Percentiles rank a stretch among this genome's conserved stretches.
These are phyloP conservation scores for Pseudonaja textilis DNA, from an alignment of 2,113 vertebrate species.

Conservation along the genomic window DNA sequence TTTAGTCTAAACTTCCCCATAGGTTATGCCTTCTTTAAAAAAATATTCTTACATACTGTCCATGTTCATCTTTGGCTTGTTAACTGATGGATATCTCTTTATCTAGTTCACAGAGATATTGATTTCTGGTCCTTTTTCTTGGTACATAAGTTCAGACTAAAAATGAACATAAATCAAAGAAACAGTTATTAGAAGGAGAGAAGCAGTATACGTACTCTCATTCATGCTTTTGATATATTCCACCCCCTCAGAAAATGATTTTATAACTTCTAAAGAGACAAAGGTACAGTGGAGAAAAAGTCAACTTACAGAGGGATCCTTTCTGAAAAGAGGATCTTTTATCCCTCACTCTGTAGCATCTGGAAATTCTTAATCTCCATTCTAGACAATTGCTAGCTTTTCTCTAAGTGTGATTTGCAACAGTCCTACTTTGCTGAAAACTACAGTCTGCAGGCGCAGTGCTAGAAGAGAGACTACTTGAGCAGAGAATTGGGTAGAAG, in stretches of 20 bases:
- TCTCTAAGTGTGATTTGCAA: neutral
- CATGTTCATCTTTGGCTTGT: slow-evolving; percentile 24
- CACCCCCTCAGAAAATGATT: neutral
- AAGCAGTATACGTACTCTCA: neutral
- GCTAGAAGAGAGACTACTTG: neutral
- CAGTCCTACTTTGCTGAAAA: neutral
- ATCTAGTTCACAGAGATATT: slow-evolving; percentile 74
- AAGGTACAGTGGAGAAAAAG: neutral
- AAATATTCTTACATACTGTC: neutral
- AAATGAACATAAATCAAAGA: neutral
- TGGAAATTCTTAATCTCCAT: neutral
- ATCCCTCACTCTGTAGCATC: neutral
- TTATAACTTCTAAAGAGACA: neutral
- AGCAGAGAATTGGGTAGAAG: neutral
- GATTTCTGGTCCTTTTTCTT: slow-evolving; percentile 64
- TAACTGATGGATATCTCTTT: neutral
- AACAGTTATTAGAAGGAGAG: neutral
- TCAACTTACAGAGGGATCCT: neutral
- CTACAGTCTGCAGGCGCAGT: neutral
- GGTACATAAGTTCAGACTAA: slow-evolving; percentile 65
- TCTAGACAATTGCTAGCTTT: neutral
- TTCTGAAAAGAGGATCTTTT: neutral
- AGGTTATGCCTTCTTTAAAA: neutral
- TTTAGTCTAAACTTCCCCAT: neutral
- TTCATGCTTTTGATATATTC: neutral